These are phyloP conservation scores for Apamea sordens DNA, from an alignment of 2,888 invertebrate species.

Conservation along the genomic window DNA sequence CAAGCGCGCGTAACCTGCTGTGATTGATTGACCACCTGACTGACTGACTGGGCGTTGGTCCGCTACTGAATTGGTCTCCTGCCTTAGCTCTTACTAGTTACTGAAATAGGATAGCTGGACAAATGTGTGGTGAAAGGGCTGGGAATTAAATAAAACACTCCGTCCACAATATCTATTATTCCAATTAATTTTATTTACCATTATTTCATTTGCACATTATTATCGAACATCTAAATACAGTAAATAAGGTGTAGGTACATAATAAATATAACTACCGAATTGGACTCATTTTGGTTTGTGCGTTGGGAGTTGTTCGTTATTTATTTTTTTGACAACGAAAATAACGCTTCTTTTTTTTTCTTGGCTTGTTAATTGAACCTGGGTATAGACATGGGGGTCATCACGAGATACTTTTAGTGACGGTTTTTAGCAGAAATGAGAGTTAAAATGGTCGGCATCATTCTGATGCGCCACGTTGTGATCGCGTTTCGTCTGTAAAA, in stretches of 20 bases:
- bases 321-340: background rate
- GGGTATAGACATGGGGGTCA: background rate
- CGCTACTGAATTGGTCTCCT: background rate
- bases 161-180: constrained; percentile 82
- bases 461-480: background rate
- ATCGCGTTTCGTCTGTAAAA: constrained; percentile 3
- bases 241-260: constrained; percentile 33
- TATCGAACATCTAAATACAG: constrained; percentile 70
- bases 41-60: too few relatives aligned
- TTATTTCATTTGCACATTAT: constrained; percentile 76
- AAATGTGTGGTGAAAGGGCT: background rate
- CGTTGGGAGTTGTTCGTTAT: constrained; percentile 44
- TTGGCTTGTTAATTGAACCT: background rate
- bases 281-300: constrained; percentile 53
- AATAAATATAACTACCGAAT: constrained; percentile 39
- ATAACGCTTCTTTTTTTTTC: background rate
- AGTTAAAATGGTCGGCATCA: background rate
- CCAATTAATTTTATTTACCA: constrained; percentile 78
- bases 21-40: background rate
- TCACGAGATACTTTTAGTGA: background rate
- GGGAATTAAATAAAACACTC: constrained; percentile 74
- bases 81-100: too few relatives aligned
- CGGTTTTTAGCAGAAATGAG: background rate
- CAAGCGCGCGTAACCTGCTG: background rate
- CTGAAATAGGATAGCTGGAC: background rate